Base-by-base conservation (phyloP, 2,113 vertebrate species). In the Marmota flaviventris region DNA sequence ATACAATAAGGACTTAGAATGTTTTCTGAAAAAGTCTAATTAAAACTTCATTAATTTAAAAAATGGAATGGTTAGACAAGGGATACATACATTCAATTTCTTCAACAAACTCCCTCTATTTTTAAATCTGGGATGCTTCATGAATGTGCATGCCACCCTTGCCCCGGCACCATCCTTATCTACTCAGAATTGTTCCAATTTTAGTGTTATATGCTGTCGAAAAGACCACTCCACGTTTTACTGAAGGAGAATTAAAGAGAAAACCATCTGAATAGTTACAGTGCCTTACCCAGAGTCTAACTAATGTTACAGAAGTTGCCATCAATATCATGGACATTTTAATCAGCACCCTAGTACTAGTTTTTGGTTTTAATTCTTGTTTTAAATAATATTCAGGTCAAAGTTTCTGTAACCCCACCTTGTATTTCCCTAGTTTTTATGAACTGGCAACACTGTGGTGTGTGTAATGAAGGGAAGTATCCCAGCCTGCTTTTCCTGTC, bases 1-100 rank as follows among this genome's bases (percentile, higher is more conserved):
- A 91, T 24, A 32, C 70, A 78, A 91, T 34, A 94, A 37, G 61
- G 67, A 65, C 76, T 89, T 51, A 85, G 61, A 93, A 73, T 56
- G 70, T 32, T 63, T 13, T 6, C 11, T 91, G n/a, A 82, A 87
- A 86, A 88, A 42, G 24, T 77, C 51, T 58, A 85, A 32, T 16
- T 58, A 29, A 91, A 89, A 83, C 25, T 42, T 69, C 39, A 75
- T n/a, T 78, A 78, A 79, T 76, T 72, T 81, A 58, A 83, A 93
- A 93, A 90, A 58, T 53, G 65, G 69, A 73, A 73, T 67, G 7
- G 73, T 79, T 79, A 61, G 56, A 82, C 53, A 86, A 73, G 53
- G 11, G 24, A 51, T 37, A 79, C 39, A 16, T 39, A 94, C 77
- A 95, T 79, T 75, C 61, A 58, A 76, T 75, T 91, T 48, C 53